Conservation (phyloP, 2,113 vertebrate species). For the Mormyrus iriodes region DNA sequence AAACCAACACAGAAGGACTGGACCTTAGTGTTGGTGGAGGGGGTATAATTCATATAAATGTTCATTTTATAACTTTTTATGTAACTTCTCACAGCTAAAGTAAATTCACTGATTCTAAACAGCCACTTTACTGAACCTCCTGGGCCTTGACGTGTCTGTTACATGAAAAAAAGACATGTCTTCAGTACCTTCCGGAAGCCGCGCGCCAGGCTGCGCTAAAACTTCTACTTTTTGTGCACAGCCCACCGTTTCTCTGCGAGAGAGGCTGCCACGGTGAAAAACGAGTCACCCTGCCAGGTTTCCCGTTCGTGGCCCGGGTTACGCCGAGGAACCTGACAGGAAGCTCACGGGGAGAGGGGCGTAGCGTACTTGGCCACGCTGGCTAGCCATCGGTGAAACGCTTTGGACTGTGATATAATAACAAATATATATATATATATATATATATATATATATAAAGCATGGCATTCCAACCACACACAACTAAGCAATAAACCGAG, state of each 20-base stretch:
- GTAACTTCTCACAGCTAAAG: neutral
- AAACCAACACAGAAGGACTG: neutral
- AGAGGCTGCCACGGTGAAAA: neutral
- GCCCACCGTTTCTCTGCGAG: neutral
- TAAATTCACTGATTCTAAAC: neutral
- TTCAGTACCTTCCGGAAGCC: neutral
- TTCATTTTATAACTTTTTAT: neutral
- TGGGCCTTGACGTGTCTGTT: neutral
- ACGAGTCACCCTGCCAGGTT: neutral
- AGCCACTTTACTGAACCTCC: neutral
- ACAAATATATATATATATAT: neutral
- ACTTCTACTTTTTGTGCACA: neutral
- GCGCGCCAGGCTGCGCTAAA: neutral
- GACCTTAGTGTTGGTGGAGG: neutral
- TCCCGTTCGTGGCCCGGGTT: neutral
- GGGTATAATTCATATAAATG: neutral
- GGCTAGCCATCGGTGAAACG: neutral
- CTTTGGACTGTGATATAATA: neutral
- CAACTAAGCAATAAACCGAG: conserved; percentile 14
- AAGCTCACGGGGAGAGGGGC: neutral
- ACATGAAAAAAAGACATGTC: neutral
- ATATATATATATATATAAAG: neutral
- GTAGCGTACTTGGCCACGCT: neutral
- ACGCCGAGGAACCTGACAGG: neutral
- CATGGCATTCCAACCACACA: neutral